Evolutionary conservation across 2,113 vertebrate genomes (phyloP), one percentile per base, ranked within the genome.

Genomic region (Callocephalon fimbriatum): DNA sequence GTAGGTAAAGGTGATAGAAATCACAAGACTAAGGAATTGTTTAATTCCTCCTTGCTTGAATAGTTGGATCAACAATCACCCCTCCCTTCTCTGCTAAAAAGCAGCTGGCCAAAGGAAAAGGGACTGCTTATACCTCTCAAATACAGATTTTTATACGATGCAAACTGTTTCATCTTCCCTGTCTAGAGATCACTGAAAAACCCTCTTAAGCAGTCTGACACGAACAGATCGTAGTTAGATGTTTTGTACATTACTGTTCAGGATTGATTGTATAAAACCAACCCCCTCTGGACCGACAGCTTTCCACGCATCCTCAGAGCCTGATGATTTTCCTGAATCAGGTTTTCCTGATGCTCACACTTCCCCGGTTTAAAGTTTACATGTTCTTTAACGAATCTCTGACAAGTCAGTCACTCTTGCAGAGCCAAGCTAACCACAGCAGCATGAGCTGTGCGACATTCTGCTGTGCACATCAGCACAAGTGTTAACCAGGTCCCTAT

Each of bases 111-210:
- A 71, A 77, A 19, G 9, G 35, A n/a, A 75, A 80, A 50, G 2
- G 5, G 10, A 8, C 37, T 21, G 38, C 15, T 50, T 50, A 18
- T 32, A 23, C 26, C n/a, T 76, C 14, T 47, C 7, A 37, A 26
- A 71, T 3, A 20, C 2, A 6, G 9, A 14, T 0, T 42, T 63
- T 62, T 45, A 18, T 37, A 15, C 1, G 2, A 8, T 31, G 29
- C 4, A 10, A 58, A 53, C 15, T 10, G 3, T 65, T 68, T 48
- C 40, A n/a, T 44, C 12, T 32, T 67, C 13, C 23, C 13, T 12
- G 6, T n/a, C 22, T 51, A 72, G 22, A 8, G 15, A 61, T 37
- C 35, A 23, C 12, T 14, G 11, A 38, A 70, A 66, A 80, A 8
- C 44, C 42, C 31, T 85, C 13, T 14, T 31, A 32, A 54, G 10